phyloP scores from a whole-genome alignment of 1,140 invertebrate genomes.

The Drosophila varians region DNA sequence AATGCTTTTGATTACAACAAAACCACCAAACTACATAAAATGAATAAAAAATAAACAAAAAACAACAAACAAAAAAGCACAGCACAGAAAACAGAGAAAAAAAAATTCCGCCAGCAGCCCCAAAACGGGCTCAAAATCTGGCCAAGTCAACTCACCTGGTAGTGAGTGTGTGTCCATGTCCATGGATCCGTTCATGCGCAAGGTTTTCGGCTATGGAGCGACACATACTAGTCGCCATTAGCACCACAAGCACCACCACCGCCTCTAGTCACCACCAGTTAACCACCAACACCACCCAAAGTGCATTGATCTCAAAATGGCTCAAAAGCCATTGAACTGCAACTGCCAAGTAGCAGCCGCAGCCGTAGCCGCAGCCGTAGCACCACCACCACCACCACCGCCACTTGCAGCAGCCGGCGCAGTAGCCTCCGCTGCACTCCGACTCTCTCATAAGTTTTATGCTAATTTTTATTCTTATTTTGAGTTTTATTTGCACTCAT shows the following conservation, averaged over 20 bases:
- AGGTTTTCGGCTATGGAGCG: slow-evolving; percentile 62
- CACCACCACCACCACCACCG: neutral
- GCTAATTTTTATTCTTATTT: slow-evolving; percentile 13
- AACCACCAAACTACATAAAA: neutral
- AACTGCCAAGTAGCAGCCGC: neutral
- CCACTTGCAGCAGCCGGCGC: slow-evolving; percentile 4
- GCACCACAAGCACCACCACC: neutral
- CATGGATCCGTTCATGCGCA: slow-evolving; percentile 83
- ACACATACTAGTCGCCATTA: neutral
- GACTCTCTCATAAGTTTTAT: slow-evolving; percentile 13
- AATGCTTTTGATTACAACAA: slow-evolving; percentile 1
- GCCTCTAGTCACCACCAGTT: slow-evolving; percentile 16
- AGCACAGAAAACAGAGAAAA: neutral
- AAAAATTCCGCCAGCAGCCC: slow-evolving; percentile 49
- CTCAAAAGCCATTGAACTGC: slow-evolving; percentile 83
- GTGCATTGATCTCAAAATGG: slow-evolving; percentile 83
- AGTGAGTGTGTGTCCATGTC: slow-evolving; percentile 68
- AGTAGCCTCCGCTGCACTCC: slow-evolving; percentile 8
- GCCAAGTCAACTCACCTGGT: slow-evolving; percentile 17
- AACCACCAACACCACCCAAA: slow-evolving; percentile 13
- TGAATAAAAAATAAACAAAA: neutral
- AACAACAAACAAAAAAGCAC: too few species aligned
- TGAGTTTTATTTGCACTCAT: neutral
- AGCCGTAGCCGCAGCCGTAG: slow-evolving; percentile 15
- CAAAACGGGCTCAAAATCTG: slow-evolving; percentile 5